Percentiles rank a stretch among this genome's conserved stretches.
phyloP scores from a whole-genome alignment of 2,888 invertebrate genomes.

The Pediacus dermestoides region DNA sequence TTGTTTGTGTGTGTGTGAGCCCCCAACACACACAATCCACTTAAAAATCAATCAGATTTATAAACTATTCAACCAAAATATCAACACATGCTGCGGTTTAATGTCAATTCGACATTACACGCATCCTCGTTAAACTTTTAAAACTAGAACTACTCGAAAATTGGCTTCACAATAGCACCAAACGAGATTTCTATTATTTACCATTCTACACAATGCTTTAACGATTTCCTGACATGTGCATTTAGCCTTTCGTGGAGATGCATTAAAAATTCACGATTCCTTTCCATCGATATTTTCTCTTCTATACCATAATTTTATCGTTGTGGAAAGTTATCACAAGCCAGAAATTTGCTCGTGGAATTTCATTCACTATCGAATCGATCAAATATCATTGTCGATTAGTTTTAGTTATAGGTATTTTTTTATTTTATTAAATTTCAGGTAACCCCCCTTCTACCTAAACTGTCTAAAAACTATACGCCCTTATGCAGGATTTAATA shows the following conservation, averaged over 20 bases:
- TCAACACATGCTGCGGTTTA: constrained; percentile 41
- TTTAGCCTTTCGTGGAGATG: constrained; percentile 27
- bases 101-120: constrained; percentile 42
- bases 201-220: constrained; percentile 9
- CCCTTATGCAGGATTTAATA: too few relatives aligned
- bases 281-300: too few relatives aligned
- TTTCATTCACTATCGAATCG: too few relatives aligned
- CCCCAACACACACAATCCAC: background rate
- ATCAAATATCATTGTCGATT: too few relatives aligned
- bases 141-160: constrained; percentile 32
- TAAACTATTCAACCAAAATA: constrained; percentile 40
- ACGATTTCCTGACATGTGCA: constrained; percentile 34
- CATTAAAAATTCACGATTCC: constrained; percentile 27
- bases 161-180: constrained; percentile 28
- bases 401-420: too few relatives aligned
- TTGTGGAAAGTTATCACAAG: too few relatives aligned
- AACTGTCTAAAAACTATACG: too few relatives aligned
- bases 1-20: background rate
- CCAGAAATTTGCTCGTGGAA: too few relatives aligned
- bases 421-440: too few relatives aligned
- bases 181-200: constrained; percentile 30
- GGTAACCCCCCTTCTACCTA: too few relatives aligned
- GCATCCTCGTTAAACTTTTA: constrained; percentile 39
- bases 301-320: too few relatives aligned
- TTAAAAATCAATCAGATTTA: constrained; percentile 32